Base-by-base conservation (phyloP, 2,888 invertebrate species). In the Cataglyphis cursor region DNA sequence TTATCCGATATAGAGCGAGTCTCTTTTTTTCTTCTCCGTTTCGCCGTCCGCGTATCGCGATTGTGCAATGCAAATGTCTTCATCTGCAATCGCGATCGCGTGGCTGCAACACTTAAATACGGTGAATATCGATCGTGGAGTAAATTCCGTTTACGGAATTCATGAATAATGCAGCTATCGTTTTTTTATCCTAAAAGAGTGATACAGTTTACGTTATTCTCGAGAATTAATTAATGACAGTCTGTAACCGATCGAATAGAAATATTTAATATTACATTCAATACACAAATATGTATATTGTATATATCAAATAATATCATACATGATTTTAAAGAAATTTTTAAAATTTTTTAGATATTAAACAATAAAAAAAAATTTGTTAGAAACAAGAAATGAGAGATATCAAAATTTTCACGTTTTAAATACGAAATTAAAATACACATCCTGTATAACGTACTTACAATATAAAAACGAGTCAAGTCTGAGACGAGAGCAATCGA, bases 11-110 rank as follows among this genome's bases (percentile, higher is more conserved):
- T 78, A 78, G 44, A 78, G 35, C 74, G 44, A 59, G 59, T 59
- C 44, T 57, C n/a, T 73, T 59, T 73, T 44, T 51, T 18, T n/a
- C 48, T 38, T 8, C 28, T 61, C 9, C 24, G 35, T 51, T 75
- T 68, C 21, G 54, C 24, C 10, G 12, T 15, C 4, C n/a, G 15
- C 44, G 8, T 59, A 31, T 44, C 41, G 59, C 6, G 78, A 72
- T 78, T 78, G 78, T 78, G 78, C 73, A 59, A 78, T 73, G 73
- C 74, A 72, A 73, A 78, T 73, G 12, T 72, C 73, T 72, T 72
- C 78, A 78, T 73, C 35, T 44, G 73, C 72, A 72, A 59, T 41
- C 44, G 15, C 59, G 44, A 59, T 72, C 76, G 78, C 59, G 24
- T 70, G 38, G n/a, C 38, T 41, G 70, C 78, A 12, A 59, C 18